Evolutionary conservation across 2,113 vertebrate species (phyloP), one percentile per base, ranked within the genome.

Genomic region (Sinosuthora webbiana): DNA sequence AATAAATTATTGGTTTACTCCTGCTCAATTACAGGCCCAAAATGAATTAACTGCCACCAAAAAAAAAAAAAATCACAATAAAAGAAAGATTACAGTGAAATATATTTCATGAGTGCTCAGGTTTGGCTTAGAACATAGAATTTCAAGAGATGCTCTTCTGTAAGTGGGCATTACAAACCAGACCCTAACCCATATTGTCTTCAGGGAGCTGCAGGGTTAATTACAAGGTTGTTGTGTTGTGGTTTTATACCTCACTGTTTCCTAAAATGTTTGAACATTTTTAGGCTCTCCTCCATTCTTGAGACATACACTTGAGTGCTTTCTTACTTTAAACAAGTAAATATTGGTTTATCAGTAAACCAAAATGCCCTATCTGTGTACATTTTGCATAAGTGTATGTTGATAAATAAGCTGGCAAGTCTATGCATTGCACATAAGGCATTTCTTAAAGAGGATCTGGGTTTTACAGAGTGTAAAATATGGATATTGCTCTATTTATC

Each of bases 381-480:
- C 83, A 97, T 97, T 98, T 97, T 97, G 85, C 94, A 94, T 95
- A 96, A 96, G 85, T 97, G 76, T 97, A 94, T 94, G 85, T 97
- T 97, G 96, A 97, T 97, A 98, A 98, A 98, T 98, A 98, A 98
- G 95, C 63, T 97, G 96, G 92, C 92, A 96, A 74, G 69, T 42
- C 25, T 95, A 96, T 96, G 95, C 93, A 91, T 95, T 97, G 82
- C 94, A 93, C 83, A 82, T 96, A 96, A 97, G 93, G 31, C 76
- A 63, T 96, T 95, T 95, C 96, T 97, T 96, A 96, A 96, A 94
- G 94, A 96, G 92, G 78, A 95, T 97, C 91, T 95, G 93, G 92
- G 91, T 97, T 98, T 98, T 98, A 98, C 97, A 98, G 97, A 97
- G 96, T 98, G 96, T 98, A 98, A 98, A 98, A 97, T 98, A 98